Conservation (phyloP, 2,113 vertebrate genomes). For the Tachysurus fulvidraco region DNA sequence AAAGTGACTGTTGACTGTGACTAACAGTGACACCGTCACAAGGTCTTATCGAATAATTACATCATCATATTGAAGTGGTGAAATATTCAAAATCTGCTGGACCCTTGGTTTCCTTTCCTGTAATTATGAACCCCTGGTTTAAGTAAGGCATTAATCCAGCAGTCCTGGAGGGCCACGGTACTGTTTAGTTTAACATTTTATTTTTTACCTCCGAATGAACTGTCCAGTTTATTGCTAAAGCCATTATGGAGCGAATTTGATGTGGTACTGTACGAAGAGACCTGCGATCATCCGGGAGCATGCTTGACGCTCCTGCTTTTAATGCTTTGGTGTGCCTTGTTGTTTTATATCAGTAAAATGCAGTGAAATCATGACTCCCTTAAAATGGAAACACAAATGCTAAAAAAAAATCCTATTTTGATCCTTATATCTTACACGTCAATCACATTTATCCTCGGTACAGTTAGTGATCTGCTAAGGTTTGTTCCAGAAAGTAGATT, state of each 20-base stretch:
- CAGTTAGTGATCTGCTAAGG: not conserved
- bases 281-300: not conserved
- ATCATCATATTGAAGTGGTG: not conserved
- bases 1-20: not conserved
- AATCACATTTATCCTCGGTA: slow-evolving; percentile 33
- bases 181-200: not conserved
- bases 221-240: not conserved
- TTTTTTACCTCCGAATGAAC: not conserved
- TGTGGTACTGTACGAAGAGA: not conserved
- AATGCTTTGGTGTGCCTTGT: slow-evolving; percentile 30
- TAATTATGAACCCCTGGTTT: not conserved
- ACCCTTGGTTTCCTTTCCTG: not conserved
- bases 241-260: not conserved
- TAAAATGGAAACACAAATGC: slow-evolving; percentile 20
- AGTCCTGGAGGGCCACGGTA: not conserved
- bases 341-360: slow-evolving; percentile 14
- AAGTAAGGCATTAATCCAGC: not conserved
- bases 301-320: not conserved
- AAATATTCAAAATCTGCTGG: not conserved
- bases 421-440: slow-evolving; percentile 24
- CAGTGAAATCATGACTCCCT: not conserved
- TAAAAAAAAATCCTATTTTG: no score
- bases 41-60: not conserved
- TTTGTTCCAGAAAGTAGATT: not conserved
- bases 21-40: not conserved